phyloP scores from a whole-genome alignment of 2,888 invertebrate genomes.

The Acanthococcus lagerstroemiae region DNA sequence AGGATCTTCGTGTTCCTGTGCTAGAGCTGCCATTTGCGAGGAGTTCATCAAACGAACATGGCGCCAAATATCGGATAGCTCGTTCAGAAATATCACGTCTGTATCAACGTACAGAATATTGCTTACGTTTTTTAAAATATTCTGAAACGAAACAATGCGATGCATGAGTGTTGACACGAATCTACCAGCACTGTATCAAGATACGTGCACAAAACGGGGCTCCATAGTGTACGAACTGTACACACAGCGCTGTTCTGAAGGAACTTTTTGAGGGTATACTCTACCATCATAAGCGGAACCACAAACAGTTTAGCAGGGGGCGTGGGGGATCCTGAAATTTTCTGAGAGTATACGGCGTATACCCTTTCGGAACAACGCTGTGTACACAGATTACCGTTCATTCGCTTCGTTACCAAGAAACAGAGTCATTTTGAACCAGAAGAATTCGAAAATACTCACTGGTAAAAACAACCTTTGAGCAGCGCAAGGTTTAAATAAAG shows the following conservation, averaged over 20 bases:
- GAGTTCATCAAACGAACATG: conserved; percentile 70
- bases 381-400: too few relatives aligned
- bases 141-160: not conserved
- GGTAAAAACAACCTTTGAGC: conserved; percentile 87
- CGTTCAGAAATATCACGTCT: conserved; percentile 77
- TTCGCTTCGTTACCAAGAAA: too few relatives aligned
- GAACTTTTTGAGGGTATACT: too few relatives aligned
- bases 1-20: conserved; percentile 84
- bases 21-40: conserved; percentile 75
- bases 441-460: conserved; percentile 49
- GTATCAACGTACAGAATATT: conserved; percentile 86
- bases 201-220: not conserved
- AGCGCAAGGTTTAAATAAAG: conserved; percentile 87
- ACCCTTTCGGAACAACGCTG: not conserved
- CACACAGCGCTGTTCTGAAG: too few relatives aligned
- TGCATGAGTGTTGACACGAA: too few relatives aligned
- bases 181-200: too few relatives aligned
- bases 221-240: too few relatives aligned
- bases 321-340: too few relatives aligned
- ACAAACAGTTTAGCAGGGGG: too few relatives aligned
- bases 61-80: conserved; percentile 73
- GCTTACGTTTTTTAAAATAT: conserved; percentile 50
- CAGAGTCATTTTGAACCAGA: too few relatives aligned
- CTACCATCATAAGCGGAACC: too few relatives aligned
- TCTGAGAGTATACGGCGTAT: too few relatives aligned